Evolutionary conservation across 2,113 vertebrate species (phyloP), one percentile per base, ranked within the genome.

Genomic region (Eleginops maclovinus): DNA sequence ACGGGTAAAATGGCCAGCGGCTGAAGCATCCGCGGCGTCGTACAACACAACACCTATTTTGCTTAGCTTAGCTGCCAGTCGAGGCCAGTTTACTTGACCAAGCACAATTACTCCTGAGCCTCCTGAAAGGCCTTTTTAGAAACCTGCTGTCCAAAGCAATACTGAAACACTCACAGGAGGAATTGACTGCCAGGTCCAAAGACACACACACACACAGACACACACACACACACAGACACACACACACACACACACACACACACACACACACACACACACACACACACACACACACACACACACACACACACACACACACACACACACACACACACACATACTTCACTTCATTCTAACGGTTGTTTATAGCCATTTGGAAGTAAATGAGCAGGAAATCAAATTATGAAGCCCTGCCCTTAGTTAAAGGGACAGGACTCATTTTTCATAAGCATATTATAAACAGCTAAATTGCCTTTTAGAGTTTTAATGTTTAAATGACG

Each of bases 71-170:
- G 89, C 92, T 89, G 88, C 86, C 86, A 65, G 86, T 74, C 54
- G 77, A 87, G 83, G 89, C 86, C 89, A 81, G 81, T 93, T 94
- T 84, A 67, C 93, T 94, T 92, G 93, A 94, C 91, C 93, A 92
- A 94, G 94, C 94, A 94, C 82, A 94, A 93, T 93, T 89, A 86
- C 87, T 70, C 55, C 15, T 44, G 83, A 88, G 80, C 79, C 90
- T 90, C 90, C 92, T 94, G 91, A 95, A 94, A 93, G 92, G 90
- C 87, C 89, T 90, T 88, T n/a, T 87, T 89, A 87, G 88, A 93
- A 94, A 93, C 70, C 73, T 94, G 93, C 94, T 94, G 93, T 89
- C 89, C 86, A 87, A 90, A 92, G 93, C 91, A 94, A 93, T 93
- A 93, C 88, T 79, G 81, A 84, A 82, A 89, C 85, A 86, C 90